phyloP scores from a whole-genome alignment of 2,113 vertebrate genomes.

The Oncorhynchus mykiss region DNA sequence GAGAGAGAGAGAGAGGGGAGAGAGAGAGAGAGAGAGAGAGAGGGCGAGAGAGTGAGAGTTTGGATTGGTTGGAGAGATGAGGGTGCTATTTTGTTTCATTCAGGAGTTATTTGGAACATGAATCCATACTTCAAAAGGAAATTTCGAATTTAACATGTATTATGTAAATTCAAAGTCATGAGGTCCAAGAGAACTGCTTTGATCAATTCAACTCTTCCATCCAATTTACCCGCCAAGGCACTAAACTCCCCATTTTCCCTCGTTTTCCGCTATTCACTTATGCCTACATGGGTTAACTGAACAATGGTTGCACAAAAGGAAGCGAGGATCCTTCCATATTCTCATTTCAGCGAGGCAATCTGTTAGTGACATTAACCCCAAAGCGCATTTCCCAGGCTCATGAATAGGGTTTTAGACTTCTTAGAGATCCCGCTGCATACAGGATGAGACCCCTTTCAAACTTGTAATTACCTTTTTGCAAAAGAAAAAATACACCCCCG shows the following conservation, averaged over 20 bases:
- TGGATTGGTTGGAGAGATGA: slow-evolving; percentile 32
- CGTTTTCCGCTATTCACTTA: slow-evolving; percentile 69
- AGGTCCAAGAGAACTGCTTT: neutral
- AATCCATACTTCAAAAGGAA: neutral
- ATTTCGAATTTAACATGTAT: neutral
- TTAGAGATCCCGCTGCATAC: slow-evolving; percentile 87
- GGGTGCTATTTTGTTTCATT: neutral
- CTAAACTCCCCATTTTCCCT: slow-evolving; percentile 42
- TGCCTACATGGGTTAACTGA: slow-evolving; percentile 64
- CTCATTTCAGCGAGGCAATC: slow-evolving; percentile 77
- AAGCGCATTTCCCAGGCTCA: slow-evolving; percentile 80
- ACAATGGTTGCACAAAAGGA: slow-evolving; percentile 80
- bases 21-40: slow-evolving; percentile 2
- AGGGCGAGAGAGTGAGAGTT: slow-evolving; percentile 26
- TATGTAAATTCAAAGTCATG: neutral
- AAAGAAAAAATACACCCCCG: slow-evolving; percentile 69
- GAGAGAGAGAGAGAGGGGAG: slow-evolving; percentile 8
- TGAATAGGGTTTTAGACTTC: slow-evolving; percentile 81
- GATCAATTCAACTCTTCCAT: neutral
- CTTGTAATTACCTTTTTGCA: slow-evolving; percentile 85
- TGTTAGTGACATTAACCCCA: slow-evolving; percentile 85
- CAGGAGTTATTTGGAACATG: neutral
- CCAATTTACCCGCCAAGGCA: slow-evolving; percentile 19
- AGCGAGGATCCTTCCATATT: slow-evolving; percentile 82
- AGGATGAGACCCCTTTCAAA: slow-evolving; percentile 86